Base-by-base conservation (phyloP, 2,888 invertebrate species). In the Laothoe populi region DNA sequence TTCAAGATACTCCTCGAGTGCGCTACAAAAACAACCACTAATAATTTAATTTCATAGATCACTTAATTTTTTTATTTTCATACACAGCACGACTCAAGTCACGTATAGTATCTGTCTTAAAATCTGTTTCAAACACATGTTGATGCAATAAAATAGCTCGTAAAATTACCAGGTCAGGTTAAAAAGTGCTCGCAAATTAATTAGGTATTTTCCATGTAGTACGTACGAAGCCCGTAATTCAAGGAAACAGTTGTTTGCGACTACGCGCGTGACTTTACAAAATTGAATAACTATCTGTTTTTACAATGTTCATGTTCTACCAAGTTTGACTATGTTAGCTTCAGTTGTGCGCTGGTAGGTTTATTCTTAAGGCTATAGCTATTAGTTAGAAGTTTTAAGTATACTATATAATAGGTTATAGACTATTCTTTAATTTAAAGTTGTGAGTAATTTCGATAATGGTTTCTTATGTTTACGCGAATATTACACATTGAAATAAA, bases 211-310 rank as follows among this genome's bases (percentile, higher is more conserved):
- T 76, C 61, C 79, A 77, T 79, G 81, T 82, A 74, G 72, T 61
- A 61, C 44, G 57, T 44, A 45, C 35, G 45, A 77, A 75, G 79
- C 79, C 79, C 80, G 83, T 87, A 83, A 81, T 82, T 88, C 81
- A 86, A 77, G 31, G 80, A 71, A 83, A 74, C 87, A 88, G 84
- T 86, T 88, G 87, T 78, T 83, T 74, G 79, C 79, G 87, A 87
- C 87, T 81, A 75, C 69, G 82, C 81, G 84, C 85, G 85, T 88
- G 82, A 80, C 77, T 81, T 74, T 70, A 75, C 77, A 75, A 79
- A 82, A 73, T 69, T 75, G 67, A 73, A 60, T 60, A 48, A 48
- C 23, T 60, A 23, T 58, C 24, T 40, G 53, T 53, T 53, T 49
- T 35, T 53, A 53, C 35, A 19, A 35, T 53, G 35, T 46, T 45